Evolutionary conservation across 1,140 invertebrate genomes (phyloP).

Genomic region (Maniola jurtina): DNA sequence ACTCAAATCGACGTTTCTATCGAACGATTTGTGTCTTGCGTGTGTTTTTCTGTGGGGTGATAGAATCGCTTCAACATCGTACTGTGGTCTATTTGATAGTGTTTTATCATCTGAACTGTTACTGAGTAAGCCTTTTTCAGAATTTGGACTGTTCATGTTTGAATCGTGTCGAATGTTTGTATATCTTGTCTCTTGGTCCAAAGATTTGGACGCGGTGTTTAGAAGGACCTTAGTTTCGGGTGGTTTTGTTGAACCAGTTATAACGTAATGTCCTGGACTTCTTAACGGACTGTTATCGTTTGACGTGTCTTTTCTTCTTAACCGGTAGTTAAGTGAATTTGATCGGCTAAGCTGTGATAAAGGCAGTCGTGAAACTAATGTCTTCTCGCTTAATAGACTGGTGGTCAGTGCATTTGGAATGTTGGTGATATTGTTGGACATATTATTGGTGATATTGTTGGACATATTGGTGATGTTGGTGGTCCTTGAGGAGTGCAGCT

Average conservation of each 20-base stretch:
- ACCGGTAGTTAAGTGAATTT: constrained; percentile 73
- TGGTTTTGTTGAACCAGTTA: constrained; percentile 65
- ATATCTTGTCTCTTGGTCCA: constrained; percentile 58
- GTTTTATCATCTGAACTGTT: constrained; percentile 73
- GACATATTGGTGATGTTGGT: neutral
- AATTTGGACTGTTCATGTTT: constrained; percentile 69
- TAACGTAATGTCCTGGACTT: constrained; percentile 74
- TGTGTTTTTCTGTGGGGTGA: constrained; percentile 62
- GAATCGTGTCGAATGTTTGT: constrained; percentile 45
- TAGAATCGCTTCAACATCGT: constrained; percentile 52
- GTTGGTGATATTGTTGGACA: constrained; percentile 37
- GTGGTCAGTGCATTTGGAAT: constrained; percentile 64
- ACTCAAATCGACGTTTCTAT: constrained; percentile 43
- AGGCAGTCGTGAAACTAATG: constrained; percentile 64
- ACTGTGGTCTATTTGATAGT: constrained; percentile 54
- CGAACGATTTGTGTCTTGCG: constrained; percentile 54
- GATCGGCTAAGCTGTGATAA: constrained; percentile 72
- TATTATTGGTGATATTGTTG: neutral
- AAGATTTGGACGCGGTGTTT: constrained; percentile 62
- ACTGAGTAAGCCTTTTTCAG: constrained; percentile 54
- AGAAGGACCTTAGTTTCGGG: constrained; percentile 59
- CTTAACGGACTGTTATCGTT: constrained; percentile 67
- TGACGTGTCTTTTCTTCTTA: constrained; percentile 62
- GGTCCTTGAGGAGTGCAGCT: constrained; percentile 64
- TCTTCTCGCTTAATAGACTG: constrained; percentile 70